Evolutionary conservation across 2,113 vertebrate species (phyloP), one percentile per base, ranked within the genome.

Genomic region (Nycticryphes semicollaris): DNA sequence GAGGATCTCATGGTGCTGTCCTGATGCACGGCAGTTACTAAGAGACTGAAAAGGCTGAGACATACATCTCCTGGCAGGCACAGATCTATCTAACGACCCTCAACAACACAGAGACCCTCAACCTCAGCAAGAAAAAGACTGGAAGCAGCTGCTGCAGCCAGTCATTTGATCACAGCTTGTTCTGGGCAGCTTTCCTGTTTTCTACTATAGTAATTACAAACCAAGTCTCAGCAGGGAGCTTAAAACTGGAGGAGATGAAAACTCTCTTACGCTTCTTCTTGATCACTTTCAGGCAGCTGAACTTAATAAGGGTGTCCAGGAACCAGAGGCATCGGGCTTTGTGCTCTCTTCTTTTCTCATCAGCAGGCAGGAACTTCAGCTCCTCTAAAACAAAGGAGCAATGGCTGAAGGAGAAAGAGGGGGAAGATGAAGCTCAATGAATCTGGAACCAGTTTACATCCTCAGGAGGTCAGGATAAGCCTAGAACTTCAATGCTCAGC

Each of bases 251-350:
- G 73, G 51, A 50, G 57, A n/a, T 76, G 62, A 90, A 76, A 94
- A 93, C 5, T 68, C 20, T 96, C 99, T 99, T 97, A 99, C 99
- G 90, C 94, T 99, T 99, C 56, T 96, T 98, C 80, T 91, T 97
- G 73, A 99, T 92, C 54, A 85, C 94, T 89, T 93, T 99, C 91
- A 98, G 95, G 11, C 87, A 94, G 37, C 97, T 97, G 88, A 99
- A 97, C 94, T 96, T 99, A 81, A 99, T 89, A 35, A 99, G 98
- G 47, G 97, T 93, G 30, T 98, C 98, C 64, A 99, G 96, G 87
- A 99, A 99, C 98, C 98, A 99, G 54, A 98, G 93, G 60, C 98
- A 99, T 21, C 98, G 97, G 4, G 98, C 97, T 50, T 96, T 98
- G 81, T 89, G 98, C 69, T 99, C 98, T 85, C 98, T 97, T 11